A percentile compares a stretch with the other conserved stretches of the same genome.
Evolutionary conservation across 2,888 invertebrate genomes (phyloP).

Genomic region (Cordylochernes scorpioides): DNA sequence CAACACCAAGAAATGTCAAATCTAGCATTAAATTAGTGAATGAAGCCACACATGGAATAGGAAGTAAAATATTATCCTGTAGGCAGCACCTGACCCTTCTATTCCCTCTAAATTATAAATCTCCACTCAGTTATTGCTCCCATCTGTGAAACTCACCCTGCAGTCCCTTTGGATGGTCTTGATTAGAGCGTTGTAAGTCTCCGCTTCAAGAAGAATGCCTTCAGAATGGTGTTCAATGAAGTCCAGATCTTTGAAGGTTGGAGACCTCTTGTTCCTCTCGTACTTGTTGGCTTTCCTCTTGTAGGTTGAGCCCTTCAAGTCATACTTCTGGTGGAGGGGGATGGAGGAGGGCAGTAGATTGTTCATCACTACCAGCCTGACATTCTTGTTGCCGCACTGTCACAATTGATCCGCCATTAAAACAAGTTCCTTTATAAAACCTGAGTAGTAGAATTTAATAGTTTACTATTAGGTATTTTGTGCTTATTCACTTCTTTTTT

Average conservation of each 20-base stretch:
- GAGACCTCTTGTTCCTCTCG: slow-evolving; percentile 66
- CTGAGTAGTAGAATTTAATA: too few relatives aligned
- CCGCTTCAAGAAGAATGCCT: slow-evolving; percentile 75
- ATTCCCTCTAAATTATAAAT: too few relatives aligned
- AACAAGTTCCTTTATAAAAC: too few relatives aligned
- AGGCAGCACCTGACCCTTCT: too few relatives aligned
- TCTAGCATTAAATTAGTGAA: too few relatives aligned
- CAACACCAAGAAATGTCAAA: too few relatives aligned
- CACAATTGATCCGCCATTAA: too few relatives aligned
- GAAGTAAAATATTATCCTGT: too few relatives aligned
- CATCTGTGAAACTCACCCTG: slow-evolving; percentile 62
- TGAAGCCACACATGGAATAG: too few relatives aligned
- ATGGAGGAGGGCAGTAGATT: slow-evolving; percentile 85
- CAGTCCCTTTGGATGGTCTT: slow-evolving; percentile 95
- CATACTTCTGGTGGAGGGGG: slow-evolving; percentile 86
- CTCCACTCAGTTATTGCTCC: too few relatives aligned
- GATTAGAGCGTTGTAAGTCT: slow-evolving; percentile 76
- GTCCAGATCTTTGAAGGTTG: slow-evolving; percentile 92
- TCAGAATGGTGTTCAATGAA: slow-evolving; percentile 90
- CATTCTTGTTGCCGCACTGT: slow-evolving; percentile 94
- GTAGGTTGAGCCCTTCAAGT: slow-evolving; percentile 94
- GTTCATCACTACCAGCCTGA: slow-evolving; percentile 93
- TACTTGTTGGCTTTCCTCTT: slow-evolving; percentile 91
- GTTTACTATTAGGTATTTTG: too few relatives aligned
- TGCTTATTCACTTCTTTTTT: too few relatives aligned